A percentile compares a stretch with the other conserved stretches of the same genome.
These are phyloP conservation scores for Euclidia mi DNA, from an alignment of 2,888 invertebrate species.

Conservation along the genomic window DNA sequence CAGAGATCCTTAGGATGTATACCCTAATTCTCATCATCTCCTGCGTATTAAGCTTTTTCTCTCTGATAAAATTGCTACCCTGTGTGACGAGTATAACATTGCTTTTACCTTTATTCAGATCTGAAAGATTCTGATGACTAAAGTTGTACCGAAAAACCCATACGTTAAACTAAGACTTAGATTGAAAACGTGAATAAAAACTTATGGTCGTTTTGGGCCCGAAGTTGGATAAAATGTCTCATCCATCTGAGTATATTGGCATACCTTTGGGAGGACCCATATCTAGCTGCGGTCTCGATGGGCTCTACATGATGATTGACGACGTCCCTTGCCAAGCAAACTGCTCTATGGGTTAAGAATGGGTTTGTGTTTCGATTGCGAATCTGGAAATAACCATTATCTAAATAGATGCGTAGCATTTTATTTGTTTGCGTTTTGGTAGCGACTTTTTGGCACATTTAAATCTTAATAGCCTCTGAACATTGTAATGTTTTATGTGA, in stretches of 20 bases:
- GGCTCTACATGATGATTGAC: constrained; percentile 22
- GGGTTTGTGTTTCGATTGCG: neutral
- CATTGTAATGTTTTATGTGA: too few relatives aligned
- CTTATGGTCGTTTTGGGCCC: constrained; percentile 6
- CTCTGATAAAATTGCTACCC: too few relatives aligned
- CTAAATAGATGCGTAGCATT: too few relatives aligned
- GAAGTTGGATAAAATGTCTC: constrained; percentile 7
- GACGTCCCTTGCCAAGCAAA: constrained; percentile 1
- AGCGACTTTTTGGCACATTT: too few relatives aligned
- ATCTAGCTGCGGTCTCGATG: constrained; percentile 11
- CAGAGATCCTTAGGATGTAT: too few relatives aligned
- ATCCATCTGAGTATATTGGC: constrained; percentile 18
- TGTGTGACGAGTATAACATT: too few relatives aligned
- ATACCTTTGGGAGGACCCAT: constrained; percentile 18
- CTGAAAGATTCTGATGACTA: too few relatives aligned
- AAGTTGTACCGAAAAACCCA: too few relatives aligned
- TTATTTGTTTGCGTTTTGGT: too few relatives aligned
- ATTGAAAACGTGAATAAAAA: constrained; percentile 8
- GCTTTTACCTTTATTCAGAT: too few relatives aligned
- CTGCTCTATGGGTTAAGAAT: constrained; percentile 2
- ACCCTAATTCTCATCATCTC: too few relatives aligned
- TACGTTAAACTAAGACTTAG: neutral
- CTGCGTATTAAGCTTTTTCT: too few relatives aligned
- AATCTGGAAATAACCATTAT: neutral
- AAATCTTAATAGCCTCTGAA: neutral